Evolutionary conservation across 2,113 vertebrate species (phyloP).

Genomic region (Gorsachius goisagi): DNA sequence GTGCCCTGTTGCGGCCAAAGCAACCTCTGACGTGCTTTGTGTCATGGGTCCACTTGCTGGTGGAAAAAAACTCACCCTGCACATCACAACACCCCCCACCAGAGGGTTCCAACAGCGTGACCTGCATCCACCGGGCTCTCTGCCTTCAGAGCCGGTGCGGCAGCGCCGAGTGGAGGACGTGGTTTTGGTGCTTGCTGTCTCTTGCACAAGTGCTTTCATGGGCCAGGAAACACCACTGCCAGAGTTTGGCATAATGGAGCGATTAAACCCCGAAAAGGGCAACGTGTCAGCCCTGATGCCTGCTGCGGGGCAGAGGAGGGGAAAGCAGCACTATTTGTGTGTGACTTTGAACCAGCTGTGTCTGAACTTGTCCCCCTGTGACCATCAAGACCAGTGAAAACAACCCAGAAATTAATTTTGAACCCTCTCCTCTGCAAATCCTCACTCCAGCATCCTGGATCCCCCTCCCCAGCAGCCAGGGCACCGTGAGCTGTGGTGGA

Average conservation of each 20-base stretch:
- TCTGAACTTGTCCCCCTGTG: not conserved
- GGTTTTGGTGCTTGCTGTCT: not conserved
- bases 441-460: not conserved
- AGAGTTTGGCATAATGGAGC: accelerated
- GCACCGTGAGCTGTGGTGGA: accelerated
- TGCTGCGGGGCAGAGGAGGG: not conserved
- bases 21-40: accelerated
- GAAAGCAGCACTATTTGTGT: not conserved
- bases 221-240: not conserved
- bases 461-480: not conserved
- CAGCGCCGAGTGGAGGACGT: not conserved
- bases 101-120: accelerated
- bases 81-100: accelerated
- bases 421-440: not conserved
- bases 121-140: not conserved
- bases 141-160: accelerated
- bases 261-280: accelerated
- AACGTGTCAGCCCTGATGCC: accelerated
- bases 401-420: not conserved
- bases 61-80: not conserved
- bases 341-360: not conserved
- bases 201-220: accelerated
- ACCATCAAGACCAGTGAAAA: not conserved
- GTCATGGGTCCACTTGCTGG: accelerated
- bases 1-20: accelerated